Conservation (phyloP, 2,888 invertebrate species). For the Tenodera sinensis region DNA sequence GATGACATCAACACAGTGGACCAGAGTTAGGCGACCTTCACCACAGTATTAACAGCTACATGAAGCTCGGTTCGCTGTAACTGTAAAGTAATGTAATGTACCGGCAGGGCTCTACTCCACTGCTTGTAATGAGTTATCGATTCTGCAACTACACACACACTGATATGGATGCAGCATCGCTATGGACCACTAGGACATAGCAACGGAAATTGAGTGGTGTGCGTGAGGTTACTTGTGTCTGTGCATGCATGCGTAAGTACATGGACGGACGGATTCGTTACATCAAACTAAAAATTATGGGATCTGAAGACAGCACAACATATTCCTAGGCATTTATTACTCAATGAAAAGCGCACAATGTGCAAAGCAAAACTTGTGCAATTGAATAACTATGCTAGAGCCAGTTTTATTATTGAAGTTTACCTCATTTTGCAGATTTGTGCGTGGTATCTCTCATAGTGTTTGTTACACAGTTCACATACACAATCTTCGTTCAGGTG, state of each 20-base stretch:
- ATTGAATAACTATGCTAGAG: too few relatives aligned
- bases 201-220: neutral
- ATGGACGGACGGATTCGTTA: neutral
- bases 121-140: neutral
- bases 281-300: too few relatives aligned
- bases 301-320: too few relatives aligned
- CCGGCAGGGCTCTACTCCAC: neutral
- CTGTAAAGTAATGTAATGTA: neutral
- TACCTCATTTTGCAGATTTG: too few relatives aligned
- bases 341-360: too few relatives aligned
- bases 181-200: neutral
- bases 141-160: neutral
- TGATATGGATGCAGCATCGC: neutral
- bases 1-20: neutral
- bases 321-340: too few relatives aligned
- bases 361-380: too few relatives aligned
- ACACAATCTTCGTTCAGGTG: too few relatives aligned
- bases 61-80: neutral
- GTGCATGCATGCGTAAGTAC: neutral
- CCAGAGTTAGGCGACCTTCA: neutral
- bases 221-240: neutral
- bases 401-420: too few relatives aligned
- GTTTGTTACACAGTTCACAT: too few relatives aligned
- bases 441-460: too few relatives aligned
- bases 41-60: neutral